Conservation (phyloP, 2,888 invertebrate species). For the Aspidapion aeneum region DNA sequence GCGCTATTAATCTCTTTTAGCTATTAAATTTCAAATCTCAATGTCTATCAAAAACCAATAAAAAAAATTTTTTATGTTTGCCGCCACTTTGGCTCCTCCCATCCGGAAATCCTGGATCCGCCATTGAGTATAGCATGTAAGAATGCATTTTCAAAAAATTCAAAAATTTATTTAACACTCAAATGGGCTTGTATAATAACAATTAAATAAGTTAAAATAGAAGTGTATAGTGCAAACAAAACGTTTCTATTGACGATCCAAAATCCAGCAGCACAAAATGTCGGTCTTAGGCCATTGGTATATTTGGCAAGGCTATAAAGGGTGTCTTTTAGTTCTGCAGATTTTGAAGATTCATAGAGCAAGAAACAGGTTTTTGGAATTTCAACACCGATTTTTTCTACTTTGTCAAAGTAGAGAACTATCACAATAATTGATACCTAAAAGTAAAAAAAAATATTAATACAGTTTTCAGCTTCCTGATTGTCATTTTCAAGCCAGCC, state of each 20-base stretch:
- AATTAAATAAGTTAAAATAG: constrained; percentile 26
- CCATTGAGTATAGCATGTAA: too few relatives aligned
- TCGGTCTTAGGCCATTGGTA: constrained; percentile 20
- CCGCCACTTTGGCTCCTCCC: too few relatives aligned
- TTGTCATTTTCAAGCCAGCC: too few relatives aligned
- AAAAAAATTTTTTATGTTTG: too few relatives aligned
- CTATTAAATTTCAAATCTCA: too few relatives aligned
- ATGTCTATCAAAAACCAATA: too few relatives aligned
- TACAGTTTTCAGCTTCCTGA: too few relatives aligned
- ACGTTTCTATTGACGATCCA: constrained; percentile 19
- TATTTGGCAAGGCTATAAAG: constrained; percentile 15
- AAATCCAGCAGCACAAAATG: constrained; percentile 25
- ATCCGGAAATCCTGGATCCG: too few relatives aligned
- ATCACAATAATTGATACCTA: constrained; percentile 14
- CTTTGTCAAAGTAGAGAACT: constrained; percentile 19
- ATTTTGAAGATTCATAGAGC: constrained; percentile 12
- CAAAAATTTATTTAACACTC: too few relatives aligned
- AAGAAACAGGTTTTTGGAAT: constrained; percentile 18
- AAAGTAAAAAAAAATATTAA: constrained; percentile 5
- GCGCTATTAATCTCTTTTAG: too few relatives aligned
- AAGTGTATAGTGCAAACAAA: constrained; percentile 22
- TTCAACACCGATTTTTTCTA: constrained; percentile 16
- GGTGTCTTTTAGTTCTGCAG: constrained; percentile 8
- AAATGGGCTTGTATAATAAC: constrained; percentile 27
- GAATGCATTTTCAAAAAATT: too few relatives aligned